phyloP scores from a whole-genome alignment of 2,113 vertebrate species.

The Alaudala cheleensis region DNA sequence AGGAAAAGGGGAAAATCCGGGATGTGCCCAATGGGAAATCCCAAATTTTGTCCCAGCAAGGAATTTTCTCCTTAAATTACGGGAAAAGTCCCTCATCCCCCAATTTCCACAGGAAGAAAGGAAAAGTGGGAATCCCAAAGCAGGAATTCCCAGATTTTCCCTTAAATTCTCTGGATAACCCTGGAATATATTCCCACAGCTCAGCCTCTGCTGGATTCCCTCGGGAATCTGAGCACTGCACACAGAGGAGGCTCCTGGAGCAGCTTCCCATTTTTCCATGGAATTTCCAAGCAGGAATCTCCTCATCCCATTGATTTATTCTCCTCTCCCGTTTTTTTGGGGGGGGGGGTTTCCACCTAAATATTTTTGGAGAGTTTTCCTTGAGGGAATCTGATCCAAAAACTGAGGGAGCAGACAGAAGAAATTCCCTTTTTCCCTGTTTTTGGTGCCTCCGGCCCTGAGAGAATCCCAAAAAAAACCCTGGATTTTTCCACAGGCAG shows the following conservation, averaged over 20 bases:
- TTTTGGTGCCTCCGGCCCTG: accelerated
- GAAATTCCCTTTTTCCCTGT: background rate
- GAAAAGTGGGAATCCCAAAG: background rate
- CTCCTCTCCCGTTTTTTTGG: accelerated
- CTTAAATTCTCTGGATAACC: background rate
- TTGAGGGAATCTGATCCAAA: background rate
- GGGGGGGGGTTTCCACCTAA: background rate
- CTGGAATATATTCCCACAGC: background rate
- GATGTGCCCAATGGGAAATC: accelerated
- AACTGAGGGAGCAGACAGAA: background rate
- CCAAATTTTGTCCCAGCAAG: background rate
- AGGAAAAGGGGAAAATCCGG: background rate
- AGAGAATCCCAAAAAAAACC: background rate
- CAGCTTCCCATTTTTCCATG: background rate
- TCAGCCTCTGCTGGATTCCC: background rate
- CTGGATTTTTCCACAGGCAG: background rate
- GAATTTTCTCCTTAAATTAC: background rate
- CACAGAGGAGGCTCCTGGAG: background rate
- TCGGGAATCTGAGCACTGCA: background rate
- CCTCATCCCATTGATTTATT: background rate
- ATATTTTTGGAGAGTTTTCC: background rate
- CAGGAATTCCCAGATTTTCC: background rate
- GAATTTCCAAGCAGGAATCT: background rate
- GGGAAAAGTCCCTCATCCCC: background rate
- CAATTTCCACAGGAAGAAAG: background rate